Percentiles rank a stretch among this genome's conserved stretches.
phyloP scores from a whole-genome alignment of 2,888 invertebrate species.

The Aphodius sticticus region DNA sequence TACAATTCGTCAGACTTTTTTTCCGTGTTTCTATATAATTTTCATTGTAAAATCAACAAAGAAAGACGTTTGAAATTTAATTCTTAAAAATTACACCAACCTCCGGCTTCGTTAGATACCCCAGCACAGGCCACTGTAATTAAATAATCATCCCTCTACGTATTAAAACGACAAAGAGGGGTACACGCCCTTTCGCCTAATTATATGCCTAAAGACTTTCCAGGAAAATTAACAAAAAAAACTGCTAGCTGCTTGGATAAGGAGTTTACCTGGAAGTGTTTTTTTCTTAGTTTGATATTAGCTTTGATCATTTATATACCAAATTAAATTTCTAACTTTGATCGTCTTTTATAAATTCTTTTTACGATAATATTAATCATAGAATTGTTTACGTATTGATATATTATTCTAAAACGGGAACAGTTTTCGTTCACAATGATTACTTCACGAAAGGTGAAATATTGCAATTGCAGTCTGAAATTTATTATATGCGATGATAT shows the following conservation, averaged over 20 bases:
- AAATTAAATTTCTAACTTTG: too few relatives aligned
- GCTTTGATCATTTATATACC: too few relatives aligned
- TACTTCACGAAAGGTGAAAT: not conserved
- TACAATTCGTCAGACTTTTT: too few relatives aligned
- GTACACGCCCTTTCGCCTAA: not conserved
- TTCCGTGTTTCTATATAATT: too few relatives aligned
- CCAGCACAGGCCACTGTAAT: not conserved
- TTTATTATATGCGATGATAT: not conserved
- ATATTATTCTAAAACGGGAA: too few relatives aligned
- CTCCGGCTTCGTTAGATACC: not conserved
- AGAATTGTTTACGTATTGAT: too few relatives aligned
- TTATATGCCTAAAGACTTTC: not conserved
- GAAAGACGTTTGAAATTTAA: not conserved
- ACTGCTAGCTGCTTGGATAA: too few relatives aligned
- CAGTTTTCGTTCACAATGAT: not conserved
- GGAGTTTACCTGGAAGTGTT: too few relatives aligned
- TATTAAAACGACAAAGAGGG: not conserved
- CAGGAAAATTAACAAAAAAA: not conserved
- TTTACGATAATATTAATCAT: too few relatives aligned
- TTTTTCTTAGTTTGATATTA: not conserved
- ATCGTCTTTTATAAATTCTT: too few relatives aligned
- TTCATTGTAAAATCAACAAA: not conserved
- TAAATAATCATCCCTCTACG: not conserved
- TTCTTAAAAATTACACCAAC: not conserved
- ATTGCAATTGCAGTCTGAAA: not conserved